A percentile compares a stretch with the other conserved stretches of the same genome.
Evolutionary conservation across 2,113 vertebrate genomes (phyloP).

Genomic region (Leptobrachium leishanense): DNA sequence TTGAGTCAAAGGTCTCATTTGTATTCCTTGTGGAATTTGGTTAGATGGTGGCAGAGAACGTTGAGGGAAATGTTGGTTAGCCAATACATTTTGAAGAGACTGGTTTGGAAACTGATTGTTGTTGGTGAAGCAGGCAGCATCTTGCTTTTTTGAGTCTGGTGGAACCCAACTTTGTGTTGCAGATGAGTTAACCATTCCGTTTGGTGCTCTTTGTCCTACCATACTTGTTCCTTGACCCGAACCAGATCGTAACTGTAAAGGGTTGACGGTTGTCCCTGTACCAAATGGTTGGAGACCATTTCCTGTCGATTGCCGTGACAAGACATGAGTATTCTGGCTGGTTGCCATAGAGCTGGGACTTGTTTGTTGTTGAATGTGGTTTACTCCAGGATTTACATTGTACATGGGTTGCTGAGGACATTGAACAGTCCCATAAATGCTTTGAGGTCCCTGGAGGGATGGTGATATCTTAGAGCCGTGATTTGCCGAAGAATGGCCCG

Average conservation of each 20-base stretch:
- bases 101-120: conserved; percentile 68
- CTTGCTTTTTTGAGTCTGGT: conserved; percentile 73
- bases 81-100: conserved; percentile 66
- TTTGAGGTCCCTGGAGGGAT: conserved; percentile 63
- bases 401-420: conserved; percentile 70
- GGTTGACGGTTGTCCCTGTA: conserved; percentile 64
- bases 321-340: conserved; percentile 72
- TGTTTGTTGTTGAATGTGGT: conserved; percentile 76
- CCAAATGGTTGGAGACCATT: conserved; percentile 67
- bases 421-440: conserved; percentile 71
- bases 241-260: conserved; percentile 70
- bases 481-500: conserved; percentile 74
- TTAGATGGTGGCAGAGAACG: conserved; percentile 75
- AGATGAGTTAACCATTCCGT: conserved; percentile 69
- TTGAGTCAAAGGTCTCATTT: conserved; percentile 76
- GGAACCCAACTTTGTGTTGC: conserved; percentile 73
- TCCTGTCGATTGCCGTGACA: conserved; percentile 66
- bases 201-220: conserved; percentile 66
- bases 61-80: conserved; percentile 76
- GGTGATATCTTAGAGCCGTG: conserved; percentile 74
- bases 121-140: conserved; percentile 63
- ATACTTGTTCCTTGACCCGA: conserved; percentile 61
- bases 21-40: conserved; percentile 75
- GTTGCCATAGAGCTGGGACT: conserved; percentile 73
- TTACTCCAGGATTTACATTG: conserved; percentile 62